Evolutionary conservation across 1,140 invertebrate genomes (phyloP), one percentile per base, ranked within the genome.

Genomic region (Drosophila mauritiana): DNA sequence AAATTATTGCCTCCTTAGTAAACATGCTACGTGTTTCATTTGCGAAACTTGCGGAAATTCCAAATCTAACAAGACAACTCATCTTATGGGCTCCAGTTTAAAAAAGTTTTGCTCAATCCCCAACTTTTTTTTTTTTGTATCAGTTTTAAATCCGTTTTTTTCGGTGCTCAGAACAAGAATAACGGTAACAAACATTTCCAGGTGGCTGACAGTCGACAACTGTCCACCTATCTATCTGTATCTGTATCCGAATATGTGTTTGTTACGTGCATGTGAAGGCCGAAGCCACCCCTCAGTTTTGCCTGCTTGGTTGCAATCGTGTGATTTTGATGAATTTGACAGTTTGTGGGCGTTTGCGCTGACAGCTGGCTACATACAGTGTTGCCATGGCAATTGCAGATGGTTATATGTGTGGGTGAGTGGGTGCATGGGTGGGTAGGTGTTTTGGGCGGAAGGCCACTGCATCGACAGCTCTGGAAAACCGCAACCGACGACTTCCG

Each of bases 261-360:
- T 58, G 73, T 51, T 49, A 36, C 51, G 48, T 64, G 59, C 68
- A 46, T 42, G 46, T 37, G 52, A 40, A 34, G 10, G 5, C 7
- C 25, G 20, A 13, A 4, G 4, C 10, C 42, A n/a, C 22, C 34
- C 17, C 8, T 7, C n/a, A 25, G 37, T 20, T 48, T 34, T 25
- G 27, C 40, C 68, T 49, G 45, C 49, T 57, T 69, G 73, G 80
- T 84, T 74, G 73, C 72, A 86, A 75, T 90, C 79, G 88, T 90
- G 88, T 79, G 88, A 90, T 90, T 90, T 90, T 90, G 88, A 90
- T 90, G 82, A 90, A 90, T 90, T 90, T 90, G 88, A 90, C 88
- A 90, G 88, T 90, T 75, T 90, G 86, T 90, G 88, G 88, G 88
- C 88, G 88, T 90, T 90, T 83, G 77, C 86, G 82, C 79, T 90